Evolutionary conservation across 2,113 vertebrate species (phyloP).

Genomic region (Amia ocellicauda): DNA sequence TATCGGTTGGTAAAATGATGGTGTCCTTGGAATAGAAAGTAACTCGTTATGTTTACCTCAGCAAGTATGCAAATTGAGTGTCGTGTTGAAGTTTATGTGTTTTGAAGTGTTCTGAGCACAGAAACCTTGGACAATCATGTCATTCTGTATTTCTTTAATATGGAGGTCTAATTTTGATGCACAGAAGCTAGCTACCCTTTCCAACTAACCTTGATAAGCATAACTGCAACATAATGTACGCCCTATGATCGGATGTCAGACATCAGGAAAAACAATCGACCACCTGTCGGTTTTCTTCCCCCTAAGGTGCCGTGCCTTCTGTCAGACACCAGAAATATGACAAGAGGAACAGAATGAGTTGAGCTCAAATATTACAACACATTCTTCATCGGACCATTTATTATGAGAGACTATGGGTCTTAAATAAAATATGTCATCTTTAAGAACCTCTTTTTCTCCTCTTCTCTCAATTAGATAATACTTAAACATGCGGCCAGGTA

Average conservation of each 20-base stretch:
- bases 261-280: neutral
- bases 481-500: no score
- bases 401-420: no score
- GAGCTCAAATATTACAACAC: neutral
- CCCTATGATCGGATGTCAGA: neutral
- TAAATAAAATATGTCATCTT: no score
- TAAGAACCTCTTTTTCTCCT: no score
- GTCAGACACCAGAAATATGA: conserved; percentile 1
- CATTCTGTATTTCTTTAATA: neutral
- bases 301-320: neutral
- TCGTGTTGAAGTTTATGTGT: neutral
- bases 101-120: neutral
- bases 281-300: neutral
- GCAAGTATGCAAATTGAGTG: neutral
- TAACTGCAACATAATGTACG: neutral
- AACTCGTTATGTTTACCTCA: neutral
- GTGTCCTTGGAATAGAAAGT: neutral
- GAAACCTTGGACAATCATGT: neutral
- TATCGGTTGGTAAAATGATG: no score
- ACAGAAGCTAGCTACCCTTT: neutral
- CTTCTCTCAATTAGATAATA: no score
- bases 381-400: neutral
- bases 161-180: neutral
- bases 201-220: conserved; percentile 4
- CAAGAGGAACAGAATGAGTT: neutral